Conservation (phyloP, 2,113 vertebrate species). For the Nanorana parkeri region DNA sequence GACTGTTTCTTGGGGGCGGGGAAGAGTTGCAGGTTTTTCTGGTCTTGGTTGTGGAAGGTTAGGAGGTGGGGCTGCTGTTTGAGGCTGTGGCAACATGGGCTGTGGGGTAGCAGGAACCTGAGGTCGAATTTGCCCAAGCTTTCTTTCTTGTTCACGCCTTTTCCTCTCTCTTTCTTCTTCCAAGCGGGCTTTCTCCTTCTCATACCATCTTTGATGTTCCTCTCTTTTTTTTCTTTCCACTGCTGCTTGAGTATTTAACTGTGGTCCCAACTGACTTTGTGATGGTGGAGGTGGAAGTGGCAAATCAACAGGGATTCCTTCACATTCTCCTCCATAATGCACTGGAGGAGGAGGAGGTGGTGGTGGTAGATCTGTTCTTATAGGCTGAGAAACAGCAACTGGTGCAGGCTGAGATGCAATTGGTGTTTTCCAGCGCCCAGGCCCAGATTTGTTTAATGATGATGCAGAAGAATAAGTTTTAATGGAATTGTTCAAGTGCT, state of each 20-base stretch:
- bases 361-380: slow-evolving; percentile 88
- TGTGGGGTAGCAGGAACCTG: slow-evolving; percentile 69
- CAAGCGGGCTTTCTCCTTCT: slow-evolving; percentile 96
- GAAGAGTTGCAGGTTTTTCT: slow-evolving; percentile 83
- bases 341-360: slow-evolving; percentile 87
- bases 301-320: slow-evolving; percentile 76
- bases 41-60: slow-evolving; percentile 65
- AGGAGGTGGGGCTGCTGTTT: slow-evolving; percentile 59
- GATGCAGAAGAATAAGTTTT: slow-evolving; percentile 79
- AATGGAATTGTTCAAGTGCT: slow-evolving; percentile 89
- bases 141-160: slow-evolving; percentile 92
- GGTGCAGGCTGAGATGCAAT: slow-evolving; percentile 71
- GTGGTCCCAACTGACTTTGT: slow-evolving; percentile 64
- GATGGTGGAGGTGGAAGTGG: slow-evolving; percentile 79
- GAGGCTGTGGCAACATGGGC: slow-evolving; percentile 55
- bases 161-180: slow-evolving; percentile 96
- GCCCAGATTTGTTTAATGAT: slow-evolving; percentile 89
- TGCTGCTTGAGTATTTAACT: slow-evolving; percentile 66
- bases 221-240: slow-evolving; percentile 91
- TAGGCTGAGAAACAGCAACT: slow-evolving; percentile 73
- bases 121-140: slow-evolving; percentile 89
- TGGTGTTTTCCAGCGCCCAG: slow-evolving; percentile 97
- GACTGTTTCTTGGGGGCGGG: slow-evolving; percentile 87
- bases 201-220: slow-evolving; percentile 98
- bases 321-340: slow-evolving; percentile 74